Percentiles rank a stretch among this genome's conserved stretches.
Evolutionary conservation across 2,797 vertebrate genomes (phyloP).

Genomic region (Pseudochirops cupreus): DNA sequence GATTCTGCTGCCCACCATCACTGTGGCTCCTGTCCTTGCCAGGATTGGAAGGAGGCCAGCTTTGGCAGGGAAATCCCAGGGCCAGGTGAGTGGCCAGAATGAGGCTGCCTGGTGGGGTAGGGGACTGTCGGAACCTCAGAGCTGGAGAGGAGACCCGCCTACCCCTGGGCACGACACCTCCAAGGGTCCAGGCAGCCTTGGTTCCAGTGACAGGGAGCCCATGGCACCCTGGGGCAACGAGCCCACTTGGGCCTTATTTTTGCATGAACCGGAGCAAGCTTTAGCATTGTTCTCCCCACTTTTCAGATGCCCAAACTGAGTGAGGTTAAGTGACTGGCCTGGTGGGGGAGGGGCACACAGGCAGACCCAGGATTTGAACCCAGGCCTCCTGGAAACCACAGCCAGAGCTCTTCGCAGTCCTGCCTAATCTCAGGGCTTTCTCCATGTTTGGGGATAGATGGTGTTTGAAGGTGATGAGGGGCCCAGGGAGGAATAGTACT

Average conservation of each 20-base stretch:
- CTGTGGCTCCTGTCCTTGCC: neutral
- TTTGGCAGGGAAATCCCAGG: neutral
- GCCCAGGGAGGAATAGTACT: no score
- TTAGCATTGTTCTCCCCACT: no score
- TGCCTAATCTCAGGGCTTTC: no score
- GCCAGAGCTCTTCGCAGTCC: no score
- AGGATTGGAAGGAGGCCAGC: neutral
- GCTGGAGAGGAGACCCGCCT: neutral
- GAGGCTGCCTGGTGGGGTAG: neutral
- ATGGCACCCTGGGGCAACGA: neutral
- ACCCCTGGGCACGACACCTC: neutral
- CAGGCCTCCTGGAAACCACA: no score
- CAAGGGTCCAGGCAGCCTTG: neutral
- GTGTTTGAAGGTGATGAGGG: no score
- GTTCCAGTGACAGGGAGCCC: neutral
- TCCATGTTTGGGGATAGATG: no score
- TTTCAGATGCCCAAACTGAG: no score
- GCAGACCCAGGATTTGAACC: no score
- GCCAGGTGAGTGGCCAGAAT: neutral
- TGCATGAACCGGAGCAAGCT: neutral
- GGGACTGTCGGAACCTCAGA: neutral
- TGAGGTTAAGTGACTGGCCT: no score
- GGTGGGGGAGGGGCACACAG: no score
- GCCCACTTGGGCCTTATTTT: neutral
- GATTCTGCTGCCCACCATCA: neutral